Percentiles rank a stretch among this genome's conserved stretches.
phyloP scores from a whole-genome alignment of 2,888 invertebrate genomes.

The Machimus rusticus region DNA sequence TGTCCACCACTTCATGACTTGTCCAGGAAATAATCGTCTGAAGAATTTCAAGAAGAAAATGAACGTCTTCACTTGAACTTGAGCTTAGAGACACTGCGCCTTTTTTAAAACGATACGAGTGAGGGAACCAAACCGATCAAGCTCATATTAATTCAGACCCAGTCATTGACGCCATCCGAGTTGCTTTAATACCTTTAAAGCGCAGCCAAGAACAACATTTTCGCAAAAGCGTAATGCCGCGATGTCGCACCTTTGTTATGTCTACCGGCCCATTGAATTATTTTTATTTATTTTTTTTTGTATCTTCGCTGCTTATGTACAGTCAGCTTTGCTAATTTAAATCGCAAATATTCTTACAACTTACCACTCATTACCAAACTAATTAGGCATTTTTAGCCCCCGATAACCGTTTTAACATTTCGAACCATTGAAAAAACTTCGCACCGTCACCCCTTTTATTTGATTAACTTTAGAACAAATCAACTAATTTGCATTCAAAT shows the following conservation, averaged over 20 bases:
- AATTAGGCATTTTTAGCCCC: neutral
- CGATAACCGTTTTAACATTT: neutral
- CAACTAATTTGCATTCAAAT: neutral
- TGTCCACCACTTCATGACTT: conserved; percentile 24
- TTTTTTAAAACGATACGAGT: neutral
- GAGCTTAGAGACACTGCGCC: neutral
- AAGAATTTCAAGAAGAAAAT: neutral
- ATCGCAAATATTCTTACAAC: neutral
- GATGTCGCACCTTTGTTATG: neutral
- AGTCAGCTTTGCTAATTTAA: neutral
- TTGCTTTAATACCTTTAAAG: neutral
- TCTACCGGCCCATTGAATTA: neutral
- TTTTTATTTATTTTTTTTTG: too few species aligned
- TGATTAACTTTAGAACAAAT: neutral
- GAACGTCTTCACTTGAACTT: neutral
- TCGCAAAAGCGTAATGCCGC: neutral
- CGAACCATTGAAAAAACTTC: neutral
- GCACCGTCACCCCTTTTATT: neutral
- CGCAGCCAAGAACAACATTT: neutral
- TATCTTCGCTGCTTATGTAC: neutral
- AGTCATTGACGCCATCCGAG: neutral
- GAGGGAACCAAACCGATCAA: neutral
- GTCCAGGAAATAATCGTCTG: neutral
- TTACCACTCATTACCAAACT: neutral
- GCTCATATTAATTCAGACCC: neutral